These are phyloP conservation scores for Globodera ellingtonae DNA, from an alignment of 1,140 invertebrate genomes.

Conservation along the genomic window DNA sequence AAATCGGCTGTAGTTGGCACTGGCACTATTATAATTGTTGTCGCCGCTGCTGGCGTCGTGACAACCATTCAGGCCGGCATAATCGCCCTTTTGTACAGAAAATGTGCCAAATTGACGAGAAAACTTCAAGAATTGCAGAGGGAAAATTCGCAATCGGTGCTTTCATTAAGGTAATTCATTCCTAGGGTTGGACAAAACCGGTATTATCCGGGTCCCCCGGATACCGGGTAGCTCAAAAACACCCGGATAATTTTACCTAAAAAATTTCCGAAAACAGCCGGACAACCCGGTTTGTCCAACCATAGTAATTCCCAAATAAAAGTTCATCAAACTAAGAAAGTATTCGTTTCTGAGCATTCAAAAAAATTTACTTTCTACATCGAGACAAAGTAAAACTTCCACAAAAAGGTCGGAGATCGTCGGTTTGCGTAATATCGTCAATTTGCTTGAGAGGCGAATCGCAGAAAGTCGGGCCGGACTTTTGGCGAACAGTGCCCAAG, in stretches of 20 bases:
- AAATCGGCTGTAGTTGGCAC: too few species aligned
- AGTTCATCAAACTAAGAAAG: too few species aligned
- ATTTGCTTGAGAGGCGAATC: neutral
- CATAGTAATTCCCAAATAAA: too few species aligned
- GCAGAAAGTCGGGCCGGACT: neutral
- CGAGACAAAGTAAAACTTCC: neutral
- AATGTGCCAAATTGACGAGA: constrained; percentile 6
- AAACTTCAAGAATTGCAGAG: neutral
- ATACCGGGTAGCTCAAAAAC: too few species aligned
- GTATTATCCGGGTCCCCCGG: too few species aligned
- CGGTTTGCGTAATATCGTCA: neutral
- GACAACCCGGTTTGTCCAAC: too few species aligned
- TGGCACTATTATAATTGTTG: too few species aligned
- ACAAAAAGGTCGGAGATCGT: neutral
- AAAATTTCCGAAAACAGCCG: too few species aligned
- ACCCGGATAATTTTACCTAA: too few species aligned
- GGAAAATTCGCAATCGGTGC: neutral
- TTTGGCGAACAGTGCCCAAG: neutral
- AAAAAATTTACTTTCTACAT: too few species aligned
- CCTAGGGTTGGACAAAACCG: too few species aligned
- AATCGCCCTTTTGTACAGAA: constrained; percentile 12
- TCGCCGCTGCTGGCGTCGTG: constrained; percentile 5
- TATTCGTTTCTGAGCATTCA: too few species aligned
- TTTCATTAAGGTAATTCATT: constrained; percentile 5
- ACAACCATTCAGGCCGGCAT: constrained; percentile 2